phyloP scores from a whole-genome alignment of 2,888 invertebrate genomes.

The Apodemia duryi region DNA sequence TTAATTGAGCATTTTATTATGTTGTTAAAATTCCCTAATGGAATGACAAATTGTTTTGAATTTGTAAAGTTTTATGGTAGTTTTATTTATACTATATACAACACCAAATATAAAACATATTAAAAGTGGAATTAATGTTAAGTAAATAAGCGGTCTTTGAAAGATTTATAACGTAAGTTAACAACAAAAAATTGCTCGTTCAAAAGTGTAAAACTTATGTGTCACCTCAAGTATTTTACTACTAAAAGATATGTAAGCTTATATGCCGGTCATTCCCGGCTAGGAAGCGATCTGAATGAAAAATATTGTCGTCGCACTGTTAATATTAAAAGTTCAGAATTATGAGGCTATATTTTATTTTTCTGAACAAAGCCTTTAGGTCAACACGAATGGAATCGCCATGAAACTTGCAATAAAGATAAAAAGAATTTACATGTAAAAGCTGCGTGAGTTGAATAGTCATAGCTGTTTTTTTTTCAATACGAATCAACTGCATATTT shows the following conservation, averaged over 20 bases:
- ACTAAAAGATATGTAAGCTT: not conserved
- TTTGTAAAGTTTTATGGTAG: too few relatives aligned
- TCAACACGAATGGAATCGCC: not conserved
- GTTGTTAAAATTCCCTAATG: too few relatives aligned
- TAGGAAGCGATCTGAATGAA: constrained; percentile 1
- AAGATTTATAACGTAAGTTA: too few relatives aligned
- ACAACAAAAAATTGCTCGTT: too few relatives aligned
- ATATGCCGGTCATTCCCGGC: not conserved
- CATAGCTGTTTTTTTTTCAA: not conserved
- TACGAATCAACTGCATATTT: not conserved
- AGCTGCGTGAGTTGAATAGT: not conserved
- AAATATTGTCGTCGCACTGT: constrained; percentile 22
- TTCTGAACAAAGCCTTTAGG: constrained; percentile 10
- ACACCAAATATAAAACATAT: too few relatives aligned
- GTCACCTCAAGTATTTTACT: not conserved
- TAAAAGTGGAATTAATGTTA: too few relatives aligned
- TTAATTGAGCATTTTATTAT: too few relatives aligned
- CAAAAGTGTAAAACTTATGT: too few relatives aligned
- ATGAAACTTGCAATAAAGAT: not conserved
- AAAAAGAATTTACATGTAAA: constrained; percentile 10
- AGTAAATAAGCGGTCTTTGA: too few relatives aligned
- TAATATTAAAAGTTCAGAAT: constrained; percentile 23
- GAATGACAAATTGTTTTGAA: too few relatives aligned
- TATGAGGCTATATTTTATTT: constrained; percentile 1
- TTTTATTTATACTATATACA: too few relatives aligned